These are phyloP conservation scores for Arctopsyche grandis DNA, from an alignment of 1,140 invertebrate species.

Conservation along the genomic window DNA sequence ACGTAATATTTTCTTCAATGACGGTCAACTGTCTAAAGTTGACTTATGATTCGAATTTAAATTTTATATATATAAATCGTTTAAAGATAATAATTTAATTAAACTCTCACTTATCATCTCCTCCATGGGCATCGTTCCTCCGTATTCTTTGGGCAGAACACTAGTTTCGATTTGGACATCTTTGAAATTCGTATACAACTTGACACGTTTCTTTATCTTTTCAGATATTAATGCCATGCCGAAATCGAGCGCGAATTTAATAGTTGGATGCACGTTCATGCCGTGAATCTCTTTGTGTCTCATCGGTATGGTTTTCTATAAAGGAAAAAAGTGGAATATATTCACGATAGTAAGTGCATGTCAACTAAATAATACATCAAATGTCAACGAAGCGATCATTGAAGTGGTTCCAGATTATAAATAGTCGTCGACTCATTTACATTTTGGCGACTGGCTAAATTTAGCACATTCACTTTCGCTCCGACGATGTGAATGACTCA, in stretches of 20 bases:
- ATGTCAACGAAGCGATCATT: neutral
- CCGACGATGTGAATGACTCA: neutral
- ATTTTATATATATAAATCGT: no score
- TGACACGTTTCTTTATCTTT: constrained; percentile 81
- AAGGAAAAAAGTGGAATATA: constrained; percentile 49
- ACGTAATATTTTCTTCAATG: no score
- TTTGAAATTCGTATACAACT: constrained; percentile 73
- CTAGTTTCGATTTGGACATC: constrained; percentile 71
- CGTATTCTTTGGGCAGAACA: constrained; percentile 83
- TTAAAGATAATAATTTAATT: neutral
- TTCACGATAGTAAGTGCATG: neutral
- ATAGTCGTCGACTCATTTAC: neutral
- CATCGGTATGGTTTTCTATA: constrained; percentile 83
- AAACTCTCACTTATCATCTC: constrained; percentile 80
- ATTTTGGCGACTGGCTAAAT: neutral
- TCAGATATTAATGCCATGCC: constrained; percentile 83
- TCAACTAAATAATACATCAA: neutral
- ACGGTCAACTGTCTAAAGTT: no score
- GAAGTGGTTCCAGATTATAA: neutral
- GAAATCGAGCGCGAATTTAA: constrained; percentile 84
- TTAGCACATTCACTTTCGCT: neutral
- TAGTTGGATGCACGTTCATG: constrained; percentile 78
- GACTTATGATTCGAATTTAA: no score
- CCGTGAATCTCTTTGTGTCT: constrained; percentile 86
- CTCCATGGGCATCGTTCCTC: constrained; percentile 81